Percentiles rank a stretch among this genome's conserved stretches.
These are phyloP conservation scores for Atta cephalotes DNA, from an alignment of 1,140 invertebrate species.

Conservation along the genomic window DNA sequence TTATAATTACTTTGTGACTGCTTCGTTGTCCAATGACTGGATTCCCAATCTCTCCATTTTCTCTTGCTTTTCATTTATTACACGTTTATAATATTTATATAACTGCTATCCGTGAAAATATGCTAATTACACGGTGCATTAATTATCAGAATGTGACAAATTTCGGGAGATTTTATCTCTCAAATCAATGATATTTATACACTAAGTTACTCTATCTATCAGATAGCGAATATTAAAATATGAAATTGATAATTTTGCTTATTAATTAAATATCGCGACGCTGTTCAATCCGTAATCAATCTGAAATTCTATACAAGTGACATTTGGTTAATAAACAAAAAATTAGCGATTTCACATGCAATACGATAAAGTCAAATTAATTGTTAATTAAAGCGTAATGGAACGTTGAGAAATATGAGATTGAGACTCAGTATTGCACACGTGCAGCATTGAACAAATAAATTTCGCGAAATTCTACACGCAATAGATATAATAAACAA, in stretches of 20 bases:
- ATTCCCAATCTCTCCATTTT: neutral
- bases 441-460: neutral
- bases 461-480: neutral
- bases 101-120: neutral
- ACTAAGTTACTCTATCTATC: neutral
- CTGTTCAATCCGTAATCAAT: neutral
- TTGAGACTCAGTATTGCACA: constrained; percentile 9
- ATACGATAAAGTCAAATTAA: neutral
- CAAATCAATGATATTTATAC: neutral
- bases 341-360: neutral
- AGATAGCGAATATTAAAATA: neutral
- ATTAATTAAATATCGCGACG: neutral
- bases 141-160: constrained; percentile 4
- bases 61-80: neutral
- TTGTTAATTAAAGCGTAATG: neutral
- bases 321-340: neutral
- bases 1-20: too few relatives aligned
- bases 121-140: neutral
- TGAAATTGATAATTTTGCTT: neutral
- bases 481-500: neutral
- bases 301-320: neutral
- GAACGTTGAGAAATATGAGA: neutral
- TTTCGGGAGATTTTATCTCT: neutral
- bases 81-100: too few relatives aligned
- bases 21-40: too few relatives aligned